phyloP scores from a whole-genome alignment of 2,113 vertebrate species.

The Variabilichromis moorii region DNA sequence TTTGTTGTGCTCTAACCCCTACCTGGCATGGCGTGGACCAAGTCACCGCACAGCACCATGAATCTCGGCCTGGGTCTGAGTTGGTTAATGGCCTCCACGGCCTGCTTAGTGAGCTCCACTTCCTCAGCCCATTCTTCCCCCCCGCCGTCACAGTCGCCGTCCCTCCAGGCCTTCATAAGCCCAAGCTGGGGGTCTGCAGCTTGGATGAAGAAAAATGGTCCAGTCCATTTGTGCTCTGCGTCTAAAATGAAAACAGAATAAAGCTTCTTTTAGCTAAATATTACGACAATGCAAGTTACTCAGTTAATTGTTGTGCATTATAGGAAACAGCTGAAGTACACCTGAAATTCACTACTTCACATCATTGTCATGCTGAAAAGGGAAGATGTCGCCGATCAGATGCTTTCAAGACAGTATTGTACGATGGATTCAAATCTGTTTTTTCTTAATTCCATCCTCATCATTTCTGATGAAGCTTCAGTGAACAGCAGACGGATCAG shows the following conservation, averaged over 20 bases:
- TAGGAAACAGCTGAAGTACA: neutral
- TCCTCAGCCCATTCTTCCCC: constrained; percentile 91
- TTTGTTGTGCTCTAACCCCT: neutral
- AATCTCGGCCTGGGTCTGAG: constrained; percentile 83
- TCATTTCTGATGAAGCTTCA: neutral
- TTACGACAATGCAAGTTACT: neutral
- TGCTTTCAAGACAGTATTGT: neutral
- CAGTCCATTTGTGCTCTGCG: constrained; percentile 80
- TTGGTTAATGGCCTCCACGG: constrained; percentile 80
- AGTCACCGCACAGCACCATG: constrained; percentile 88
- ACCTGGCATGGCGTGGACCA: constrained; percentile 95
- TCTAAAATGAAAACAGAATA: constrained; percentile 54
- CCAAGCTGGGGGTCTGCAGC: constrained; percentile 94
- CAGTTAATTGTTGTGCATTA: neutral
- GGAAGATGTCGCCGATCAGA: neutral
- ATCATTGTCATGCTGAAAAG: neutral
- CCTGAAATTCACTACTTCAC: neutral
- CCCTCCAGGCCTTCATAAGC: constrained; percentile 89
- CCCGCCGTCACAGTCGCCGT: constrained; percentile 72
- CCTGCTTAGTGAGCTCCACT: constrained; percentile 79
- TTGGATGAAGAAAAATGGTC: constrained; percentile 90
- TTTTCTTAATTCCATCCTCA: neutral
- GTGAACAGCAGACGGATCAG: neutral
- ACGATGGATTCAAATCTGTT: neutral
- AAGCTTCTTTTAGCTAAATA: neutral